Conservation (phyloP, 2,888 invertebrate species). For the Conomelus anceps region DNA sequence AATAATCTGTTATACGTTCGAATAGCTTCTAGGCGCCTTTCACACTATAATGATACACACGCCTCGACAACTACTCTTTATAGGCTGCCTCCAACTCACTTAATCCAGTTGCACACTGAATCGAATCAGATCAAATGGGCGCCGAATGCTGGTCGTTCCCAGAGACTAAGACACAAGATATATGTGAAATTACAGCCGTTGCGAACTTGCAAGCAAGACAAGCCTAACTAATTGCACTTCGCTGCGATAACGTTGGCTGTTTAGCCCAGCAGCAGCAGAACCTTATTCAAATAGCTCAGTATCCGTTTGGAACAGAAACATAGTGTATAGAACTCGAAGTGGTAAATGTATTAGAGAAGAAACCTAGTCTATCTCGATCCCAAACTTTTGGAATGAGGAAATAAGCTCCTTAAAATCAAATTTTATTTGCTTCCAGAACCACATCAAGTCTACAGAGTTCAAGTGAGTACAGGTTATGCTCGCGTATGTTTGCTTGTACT, state of each 20-base stretch:
- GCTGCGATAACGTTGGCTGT: neutral
- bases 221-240: neutral
- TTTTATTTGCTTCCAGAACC: neutral
- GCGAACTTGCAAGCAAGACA: neutral
- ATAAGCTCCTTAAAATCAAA: neutral
- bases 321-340: neutral
- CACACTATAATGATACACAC: neutral
- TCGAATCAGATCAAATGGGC: neutral
- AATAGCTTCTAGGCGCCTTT: neutral
- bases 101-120: neutral
- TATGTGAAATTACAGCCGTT: neutral
- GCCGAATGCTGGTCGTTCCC: neutral
- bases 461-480: too few relatives aligned
- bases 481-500: too few relatives aligned
- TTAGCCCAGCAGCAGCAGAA: neutral
- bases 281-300: neutral
- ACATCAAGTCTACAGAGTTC: too few relatives aligned
- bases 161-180: neutral
- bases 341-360: too few relatives aligned
- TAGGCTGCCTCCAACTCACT: neutral
- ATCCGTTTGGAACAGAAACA: neutral
- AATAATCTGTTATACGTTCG: neutral
- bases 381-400: neutral
- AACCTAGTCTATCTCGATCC: neutral
- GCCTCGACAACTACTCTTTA: neutral